Conservation (phyloP, 2,113 vertebrate genomes). For the Hipposideros armiger region DNA sequence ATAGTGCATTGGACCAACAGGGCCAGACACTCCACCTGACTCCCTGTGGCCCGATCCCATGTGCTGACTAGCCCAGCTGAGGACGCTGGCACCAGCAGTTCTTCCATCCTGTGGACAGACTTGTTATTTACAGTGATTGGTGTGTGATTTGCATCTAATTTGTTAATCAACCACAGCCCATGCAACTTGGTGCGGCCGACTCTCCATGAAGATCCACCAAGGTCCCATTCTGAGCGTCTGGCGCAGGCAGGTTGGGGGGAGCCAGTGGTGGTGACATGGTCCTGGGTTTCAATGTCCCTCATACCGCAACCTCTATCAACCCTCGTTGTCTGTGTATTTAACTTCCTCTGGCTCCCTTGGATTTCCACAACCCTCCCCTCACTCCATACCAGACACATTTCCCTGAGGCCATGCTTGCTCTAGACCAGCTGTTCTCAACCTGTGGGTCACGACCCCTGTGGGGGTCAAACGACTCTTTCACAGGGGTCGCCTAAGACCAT, state of each 20-base stretch:
- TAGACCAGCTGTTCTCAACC: too few species aligned
- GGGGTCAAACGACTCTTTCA: too few species aligned
- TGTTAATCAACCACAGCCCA: background rate
- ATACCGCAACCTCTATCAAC: rapidly evolving
- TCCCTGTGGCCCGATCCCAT: background rate
- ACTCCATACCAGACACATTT: background rate
- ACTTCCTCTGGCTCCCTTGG: background rate
- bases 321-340: rapidly evolving
- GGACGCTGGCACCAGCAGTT: background rate
- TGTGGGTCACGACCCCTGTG: too few species aligned
- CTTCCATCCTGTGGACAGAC: background rate
- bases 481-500: too few species aligned
- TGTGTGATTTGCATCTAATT: constrained; percentile 17
- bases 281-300: rapidly evolving
- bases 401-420: background rate
- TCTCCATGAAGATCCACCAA: background rate
- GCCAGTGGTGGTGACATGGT: rapidly evolving
- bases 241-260: background rate
- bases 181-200: background rate
- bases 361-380: rapidly evolving
- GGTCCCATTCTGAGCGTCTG: background rate
- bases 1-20: background rate
- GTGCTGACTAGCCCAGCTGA: background rate
- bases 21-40: background rate
- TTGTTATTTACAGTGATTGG: constrained; percentile 27